phyloP scores from a whole-genome alignment of 2,113 vertebrate species.

The Danionella cerebrum region DNA sequence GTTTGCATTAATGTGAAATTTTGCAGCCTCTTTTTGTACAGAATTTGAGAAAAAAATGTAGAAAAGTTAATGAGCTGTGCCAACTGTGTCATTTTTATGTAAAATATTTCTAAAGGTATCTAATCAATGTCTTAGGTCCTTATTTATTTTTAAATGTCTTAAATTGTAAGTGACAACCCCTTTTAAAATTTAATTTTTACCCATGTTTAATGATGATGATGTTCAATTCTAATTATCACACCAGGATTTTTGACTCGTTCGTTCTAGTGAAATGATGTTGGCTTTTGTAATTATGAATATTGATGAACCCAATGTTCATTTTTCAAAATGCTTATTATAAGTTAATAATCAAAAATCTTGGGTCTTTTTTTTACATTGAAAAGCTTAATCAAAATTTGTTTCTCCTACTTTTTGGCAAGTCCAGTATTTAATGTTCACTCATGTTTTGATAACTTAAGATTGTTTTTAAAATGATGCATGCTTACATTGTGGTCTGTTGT shows the following conservation, averaged over 20 bases:
- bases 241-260: no score
- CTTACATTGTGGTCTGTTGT: constrained; percentile 55
- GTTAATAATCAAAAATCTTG: no score
- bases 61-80: constrained; percentile 56
- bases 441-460: constrained; percentile 55
- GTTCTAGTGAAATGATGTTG: no score
- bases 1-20: constrained; percentile 49
- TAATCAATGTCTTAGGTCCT: constrained; percentile 50
- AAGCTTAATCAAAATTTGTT: no score
- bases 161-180: not conserved
- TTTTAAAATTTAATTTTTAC: not conserved
- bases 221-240: no score
- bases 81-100: constrained; percentile 53
- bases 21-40: constrained; percentile 50
- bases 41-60: constrained; percentile 47
- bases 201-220: no score
- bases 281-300: no score
- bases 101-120: constrained; percentile 50
- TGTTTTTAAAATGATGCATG: constrained; percentile 59
- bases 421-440: constrained; percentile 63
- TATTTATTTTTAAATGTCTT: constrained; percentile 63
- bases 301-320: no score
- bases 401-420: no score
- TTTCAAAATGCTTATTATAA: no score
- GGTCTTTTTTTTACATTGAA: no score